Base-by-base conservation (phyloP, 2,888 invertebrate genomes). In the Andrena flavipes region DNA sequence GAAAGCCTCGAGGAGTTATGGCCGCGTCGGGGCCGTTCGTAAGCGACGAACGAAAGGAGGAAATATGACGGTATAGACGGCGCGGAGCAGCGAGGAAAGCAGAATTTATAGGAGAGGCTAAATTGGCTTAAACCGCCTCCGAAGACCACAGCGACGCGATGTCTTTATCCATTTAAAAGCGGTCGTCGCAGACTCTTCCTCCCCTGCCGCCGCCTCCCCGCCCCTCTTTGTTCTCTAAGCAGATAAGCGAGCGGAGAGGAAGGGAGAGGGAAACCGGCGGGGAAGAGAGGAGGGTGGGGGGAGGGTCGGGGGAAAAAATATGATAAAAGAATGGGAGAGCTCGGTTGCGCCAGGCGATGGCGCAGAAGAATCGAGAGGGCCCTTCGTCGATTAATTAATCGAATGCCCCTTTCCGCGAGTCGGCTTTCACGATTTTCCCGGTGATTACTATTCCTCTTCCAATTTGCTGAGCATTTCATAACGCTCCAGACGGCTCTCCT, bases 111-210 rank as follows among this genome's bases (percentile, higher is more conserved):
- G 86, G 79, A 80, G 78, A 56, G 77, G 75, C 65, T 77, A 89
- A 90, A 91, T 91, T 91, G 90, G 88, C 88, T 91, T 90, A 90
- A 90, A 87, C 69, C 87, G 76, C 73, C 78, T 76, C 76, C 70
- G 82, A 82, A 89, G 87, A 85, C 80, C 82, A 82, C 85, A 76
- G 76, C 78, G 73, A 62, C 74, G 76, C 82, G 77, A 80, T 85
- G 85, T 86, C 87, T 90, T 89, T 87, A 89, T 88, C 87, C 88
- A 85, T 84, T 91, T 91, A 89, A 86, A 89, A 64, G 60, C 68
- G 51, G 51, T 69, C 71, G 42, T 64, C 59, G 48, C 54, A 16
- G 69, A 20, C 26, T 63, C 51, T 23, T 59, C 59, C 59, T 51
- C n/a, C 42, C 42, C 42, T 5, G 42, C 42, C 42, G 42, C 42